Base-by-base conservation (phyloP, 2,888 invertebrate species). In the Sinodicranocentrus sp. region DNA sequence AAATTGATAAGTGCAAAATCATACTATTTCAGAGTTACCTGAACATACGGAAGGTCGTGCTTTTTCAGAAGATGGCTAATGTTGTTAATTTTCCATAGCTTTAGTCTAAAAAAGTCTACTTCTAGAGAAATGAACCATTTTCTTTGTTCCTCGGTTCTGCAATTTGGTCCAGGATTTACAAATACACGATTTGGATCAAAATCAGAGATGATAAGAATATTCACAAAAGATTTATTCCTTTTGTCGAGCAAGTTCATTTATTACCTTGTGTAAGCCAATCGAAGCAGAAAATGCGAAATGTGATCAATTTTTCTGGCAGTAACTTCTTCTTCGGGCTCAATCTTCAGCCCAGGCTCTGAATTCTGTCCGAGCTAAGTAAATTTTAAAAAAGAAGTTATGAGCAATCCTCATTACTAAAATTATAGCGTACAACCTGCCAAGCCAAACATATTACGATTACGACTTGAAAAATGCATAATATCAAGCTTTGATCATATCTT, bases 61-160 rank as follows among this genome's bases (percentile, higher is more conserved):
- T 93, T 89, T 86, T 92, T 91, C 84, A 97, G 92, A 89, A 97
- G 95, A 59, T 92, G 90, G 75, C 93, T 92, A 6, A 95, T 92
- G 25, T 10, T 3, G 1, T 15, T 19, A 5, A 43, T 39, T 3
- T 6, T n/a, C 39, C 25, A 28, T n/a, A 96, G 95, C 89, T 95
- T 93, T 90, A 95, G 93, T 90, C 94, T 94, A 89, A 99, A 98
- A 75, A 98, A 92, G 89, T 99, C 98, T 84, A 95, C 91, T 92
- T 99, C 99, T 87, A 96, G 94, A 21, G 93, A 91, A 15, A 98
- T 91, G 90, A 98, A 97, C 98, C 99, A 99, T 82, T 92, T 93
- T 39, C 95, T 92, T 44, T 97, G 91, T 77, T 98, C 97, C 87
- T 96, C 95, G 23, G 95, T 94, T 28, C 88, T 88, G 25, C 3